These are phyloP conservation scores for Parazoanthus darwini DNA, from an alignment of 92 coral and sea anemone genomes.

Conservation along the genomic window DNA sequence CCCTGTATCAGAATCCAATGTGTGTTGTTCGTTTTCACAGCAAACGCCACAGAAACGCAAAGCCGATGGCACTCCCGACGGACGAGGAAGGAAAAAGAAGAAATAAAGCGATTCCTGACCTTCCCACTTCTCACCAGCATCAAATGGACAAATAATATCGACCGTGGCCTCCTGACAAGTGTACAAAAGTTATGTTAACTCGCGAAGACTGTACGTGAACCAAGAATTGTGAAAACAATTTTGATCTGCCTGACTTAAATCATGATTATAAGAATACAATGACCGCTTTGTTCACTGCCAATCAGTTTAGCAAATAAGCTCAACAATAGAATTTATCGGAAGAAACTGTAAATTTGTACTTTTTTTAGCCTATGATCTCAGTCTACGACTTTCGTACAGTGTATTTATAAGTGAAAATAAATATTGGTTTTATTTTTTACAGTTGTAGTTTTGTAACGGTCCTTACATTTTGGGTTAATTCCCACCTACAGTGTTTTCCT, in stretches of 20 bases:
- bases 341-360: neutral
- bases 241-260: neutral
- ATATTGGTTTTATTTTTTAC: neutral
- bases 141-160: neutral
- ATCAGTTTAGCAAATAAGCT: neutral
- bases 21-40: conserved; percentile 42
- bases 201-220: conserved; percentile 16
- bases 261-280: neutral
- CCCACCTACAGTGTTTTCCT: no score
- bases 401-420: conserved; percentile 11
- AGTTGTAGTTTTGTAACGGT: neutral
- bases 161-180: neutral
- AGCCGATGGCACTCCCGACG: conserved; percentile 99
- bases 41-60: conserved; percentile 92
- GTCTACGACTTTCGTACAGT: neutral
- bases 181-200: conserved; percentile 12
- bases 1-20: neutral
- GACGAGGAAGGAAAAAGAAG: conserved; percentile 97
- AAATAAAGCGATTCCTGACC: conserved; percentile 50
- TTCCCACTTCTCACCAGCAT: neutral
- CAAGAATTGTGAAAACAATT: neutral
- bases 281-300: neutral
- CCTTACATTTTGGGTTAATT: no score
- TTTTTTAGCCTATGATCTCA: neutral
- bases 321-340: neutral